Percentiles rank a stretch among this genome's conserved stretches.
Conservation (phyloP, 64 coral and sea anemone genomes). For the Hydrozoanthus tunicans region DNA sequence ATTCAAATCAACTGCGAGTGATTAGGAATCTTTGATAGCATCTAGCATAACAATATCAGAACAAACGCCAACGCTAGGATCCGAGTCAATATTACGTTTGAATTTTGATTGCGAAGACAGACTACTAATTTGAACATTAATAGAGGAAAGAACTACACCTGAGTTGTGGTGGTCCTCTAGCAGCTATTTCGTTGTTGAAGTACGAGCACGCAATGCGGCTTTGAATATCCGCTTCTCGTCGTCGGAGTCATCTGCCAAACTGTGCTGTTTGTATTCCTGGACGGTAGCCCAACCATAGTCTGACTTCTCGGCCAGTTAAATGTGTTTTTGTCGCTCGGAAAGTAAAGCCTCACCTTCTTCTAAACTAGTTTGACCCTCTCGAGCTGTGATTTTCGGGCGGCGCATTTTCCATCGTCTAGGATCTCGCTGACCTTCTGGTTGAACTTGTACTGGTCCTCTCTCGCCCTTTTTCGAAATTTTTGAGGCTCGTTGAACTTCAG, state of each 20-base stretch:
- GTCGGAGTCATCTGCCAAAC: not conserved
- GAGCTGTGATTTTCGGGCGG: not conserved
- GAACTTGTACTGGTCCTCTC: slow-evolving; percentile 51
- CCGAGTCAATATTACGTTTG: too few relatives aligned
- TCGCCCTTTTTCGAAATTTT: slow-evolving; percentile 30
- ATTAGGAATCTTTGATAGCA: too few relatives aligned
- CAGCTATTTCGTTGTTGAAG: not conserved
- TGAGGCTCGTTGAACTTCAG: not conserved
- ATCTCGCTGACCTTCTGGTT: not conserved
- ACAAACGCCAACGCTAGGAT: too few relatives aligned
- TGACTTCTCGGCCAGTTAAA: too few relatives aligned
- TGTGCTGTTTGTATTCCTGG: not conserved
- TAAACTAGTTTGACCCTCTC: not conserved
- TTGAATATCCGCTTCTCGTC: slow-evolving; percentile 22
- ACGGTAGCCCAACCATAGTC: not conserved
- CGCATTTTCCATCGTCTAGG: not conserved
- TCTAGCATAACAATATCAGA: too few relatives aligned
- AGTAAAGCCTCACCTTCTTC: not conserved
- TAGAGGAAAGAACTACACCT: not conserved
- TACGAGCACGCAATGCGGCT: not conserved
- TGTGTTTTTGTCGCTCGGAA: not conserved
- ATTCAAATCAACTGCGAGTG: not conserved
- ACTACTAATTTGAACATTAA: too few relatives aligned
- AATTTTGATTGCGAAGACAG: too few relatives aligned
- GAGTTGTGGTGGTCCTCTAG: not conserved